A percentile compares a stretch with the other conserved stretches of the same genome.
Evolutionary conservation across 2,797 vertebrate genomes (phyloP).

Genomic region (Neoniphon sammara): DNA sequence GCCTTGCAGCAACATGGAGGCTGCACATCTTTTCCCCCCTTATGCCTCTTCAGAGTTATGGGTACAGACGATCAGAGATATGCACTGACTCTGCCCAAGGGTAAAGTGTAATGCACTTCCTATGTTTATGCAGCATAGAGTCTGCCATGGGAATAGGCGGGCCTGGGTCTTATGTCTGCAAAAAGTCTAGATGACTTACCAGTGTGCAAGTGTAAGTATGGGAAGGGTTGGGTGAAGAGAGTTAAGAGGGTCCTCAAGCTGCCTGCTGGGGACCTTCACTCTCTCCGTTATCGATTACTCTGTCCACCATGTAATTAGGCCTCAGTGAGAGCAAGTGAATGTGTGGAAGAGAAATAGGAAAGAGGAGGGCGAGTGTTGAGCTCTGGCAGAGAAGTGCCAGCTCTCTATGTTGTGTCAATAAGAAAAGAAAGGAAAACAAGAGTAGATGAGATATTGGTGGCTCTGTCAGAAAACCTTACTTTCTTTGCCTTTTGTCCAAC

Average conservation of each 20-base stretch:
- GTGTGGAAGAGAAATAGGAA: slow-evolving; percentile 55
- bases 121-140: slow-evolving; percentile 63
- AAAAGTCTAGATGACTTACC: slow-evolving; percentile 74
- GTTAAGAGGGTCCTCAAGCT: slow-evolving; percentile 69
- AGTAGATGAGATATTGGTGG: slow-evolving; percentile 56
- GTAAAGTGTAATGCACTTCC: slow-evolving; percentile 70
- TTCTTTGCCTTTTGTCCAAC: slow-evolving; percentile 40
- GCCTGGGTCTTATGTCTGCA: slow-evolving; percentile 60
- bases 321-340: slow-evolving; percentile 68
- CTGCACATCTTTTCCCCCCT: slow-evolving; percentile 3
- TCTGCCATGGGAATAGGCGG: slow-evolving; percentile 52
- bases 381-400: slow-evolving; percentile 61
- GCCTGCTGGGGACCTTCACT: slow-evolving; percentile 78
- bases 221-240: slow-evolving; percentile 60
- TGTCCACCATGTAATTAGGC: slow-evolving; percentile 81
- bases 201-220: slow-evolving; percentile 67
- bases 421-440: slow-evolving; percentile 71
- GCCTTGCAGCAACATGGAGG: slow-evolving; percentile 19
- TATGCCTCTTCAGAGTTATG: slow-evolving; percentile 14
- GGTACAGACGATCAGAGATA: slow-evolving; percentile 13
- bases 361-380: slow-evolving; percentile 38
- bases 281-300: slow-evolving; percentile 78
- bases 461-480: slow-evolving; percentile 62
- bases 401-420: slow-evolving; percentile 75
- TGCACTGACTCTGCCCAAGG: slow-evolving; percentile 35